Evolutionary conservation across 2,797 vertebrate species (phyloP).

Genomic region (Hirundo rustica): DNA sequence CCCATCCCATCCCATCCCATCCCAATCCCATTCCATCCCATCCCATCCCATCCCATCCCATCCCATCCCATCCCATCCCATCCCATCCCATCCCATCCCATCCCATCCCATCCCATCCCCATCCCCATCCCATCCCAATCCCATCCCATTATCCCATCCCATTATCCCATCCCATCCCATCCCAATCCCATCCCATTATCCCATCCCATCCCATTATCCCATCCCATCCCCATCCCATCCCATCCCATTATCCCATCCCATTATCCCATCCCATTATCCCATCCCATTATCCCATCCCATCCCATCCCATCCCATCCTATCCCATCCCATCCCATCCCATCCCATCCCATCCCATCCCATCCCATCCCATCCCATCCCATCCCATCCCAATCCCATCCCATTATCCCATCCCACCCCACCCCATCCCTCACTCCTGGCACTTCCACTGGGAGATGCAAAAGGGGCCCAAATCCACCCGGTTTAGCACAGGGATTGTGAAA

Average conservation of each 20-base stretch:
- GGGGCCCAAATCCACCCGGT: neutral
- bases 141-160: no score
- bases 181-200: neutral
- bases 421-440: neutral
- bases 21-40: neutral
- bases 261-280: neutral
- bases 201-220: no score
- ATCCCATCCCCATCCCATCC: no score
- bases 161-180: neutral
- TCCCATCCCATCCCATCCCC: neutral
- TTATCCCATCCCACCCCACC: neutral
- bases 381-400: neutral
- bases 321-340: no score
- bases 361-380: neutral
- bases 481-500: neutral
- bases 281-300: neutral
- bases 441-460: accelerated
- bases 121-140: neutral
- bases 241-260: neutral
- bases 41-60: neutral
- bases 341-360: neutral
- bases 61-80: neutral
- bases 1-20: neutral
- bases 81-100: neutral
- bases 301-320: neutral